phyloP scores from a whole-genome alignment of 2,888 invertebrate genomes.

The Mythimna pallens region DNA sequence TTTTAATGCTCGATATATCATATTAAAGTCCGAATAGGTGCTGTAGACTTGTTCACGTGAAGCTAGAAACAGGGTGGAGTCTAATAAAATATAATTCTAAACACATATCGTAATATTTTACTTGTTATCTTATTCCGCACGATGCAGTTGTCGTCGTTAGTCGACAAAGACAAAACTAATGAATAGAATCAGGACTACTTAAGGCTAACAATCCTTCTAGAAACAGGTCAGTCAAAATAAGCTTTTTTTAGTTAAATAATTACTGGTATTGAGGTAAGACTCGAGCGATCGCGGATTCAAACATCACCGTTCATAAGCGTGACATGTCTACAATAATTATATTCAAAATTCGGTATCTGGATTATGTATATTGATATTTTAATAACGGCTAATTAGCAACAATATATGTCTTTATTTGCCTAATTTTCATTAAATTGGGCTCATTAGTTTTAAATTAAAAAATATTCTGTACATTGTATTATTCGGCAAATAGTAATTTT shows the following conservation, averaged over 20 bases:
- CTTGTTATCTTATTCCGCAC: constrained; percentile 24
- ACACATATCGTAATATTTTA: constrained; percentile 12
- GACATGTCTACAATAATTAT: no score
- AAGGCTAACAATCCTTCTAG: not conserved
- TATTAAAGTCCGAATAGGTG: not conserved
- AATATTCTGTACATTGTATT: not conserved
- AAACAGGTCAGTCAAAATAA: not conserved
- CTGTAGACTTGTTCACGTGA: constrained; percentile 1
- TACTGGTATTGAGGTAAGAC: no score
- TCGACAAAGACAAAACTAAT: constrained; percentile 11
- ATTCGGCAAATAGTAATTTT: not conserved
- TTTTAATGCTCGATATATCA: not conserved
- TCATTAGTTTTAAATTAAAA: not conserved
- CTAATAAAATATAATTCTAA: not conserved
- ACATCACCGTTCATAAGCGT: no score
- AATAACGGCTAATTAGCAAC: not conserved
- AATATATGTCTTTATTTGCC: no score
- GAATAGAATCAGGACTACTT: not conserved
- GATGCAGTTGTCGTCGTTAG: constrained; percentile 1
- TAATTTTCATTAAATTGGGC: no score
- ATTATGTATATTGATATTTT: no score
- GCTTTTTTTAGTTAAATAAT: no score
- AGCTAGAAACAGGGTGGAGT: constrained; percentile 12
- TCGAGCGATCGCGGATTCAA: no score
- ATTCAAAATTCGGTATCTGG: no score